Evolutionary conservation across 2,888 invertebrate genomes (phyloP), one percentile per base, ranked within the genome.

Genomic region (Furcula furcula): DNA sequence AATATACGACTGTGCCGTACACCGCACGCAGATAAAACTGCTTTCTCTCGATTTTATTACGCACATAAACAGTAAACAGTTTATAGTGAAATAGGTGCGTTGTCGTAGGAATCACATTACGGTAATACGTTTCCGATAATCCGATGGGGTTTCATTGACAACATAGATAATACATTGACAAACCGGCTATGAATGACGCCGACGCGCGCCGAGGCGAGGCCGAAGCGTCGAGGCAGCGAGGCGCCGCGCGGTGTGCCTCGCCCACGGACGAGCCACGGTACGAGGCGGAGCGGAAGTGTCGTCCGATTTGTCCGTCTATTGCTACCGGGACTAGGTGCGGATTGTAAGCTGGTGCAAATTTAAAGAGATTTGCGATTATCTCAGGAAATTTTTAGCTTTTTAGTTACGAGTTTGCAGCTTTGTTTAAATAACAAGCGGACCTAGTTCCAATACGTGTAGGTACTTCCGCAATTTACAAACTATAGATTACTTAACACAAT

Each of bases 291-390:
- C 65, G 71, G 72, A 74, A 74, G 65, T 71, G 50, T 28, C 45
- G 65, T 55, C 71, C 65, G 66, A 69, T 73, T 76, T 73, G 69
- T 68, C 43, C 33, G 30, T 34, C 55, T 30, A 39, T 41, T 29
- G 37, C 55, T 54, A 46, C 55, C 51, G 48, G 41, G 40, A 46
- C 55, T 54, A 46, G 41, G 40, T 46, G 48, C 36, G 51, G 41
- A 18, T 22, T 36, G 36, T 20, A 13, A 34, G 20, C 25, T 21
- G 31, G 7, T 9, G 37, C 5, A 26, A 30, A 31, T 29, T 10
- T 21, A 9, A 25, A 13, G 29, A 29, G 32, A 18, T 9, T 26
- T 29, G 15, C 10, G 27, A 10, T 12, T 23, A 4, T 16, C 16
- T 27, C 2, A 14, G 4, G 4, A 9, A n/a, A n/a, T n/a, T n/a